Evolutionary conservation across 2,113 vertebrate species (phyloP).

Genomic region (Vireo altiloquus): DNA sequence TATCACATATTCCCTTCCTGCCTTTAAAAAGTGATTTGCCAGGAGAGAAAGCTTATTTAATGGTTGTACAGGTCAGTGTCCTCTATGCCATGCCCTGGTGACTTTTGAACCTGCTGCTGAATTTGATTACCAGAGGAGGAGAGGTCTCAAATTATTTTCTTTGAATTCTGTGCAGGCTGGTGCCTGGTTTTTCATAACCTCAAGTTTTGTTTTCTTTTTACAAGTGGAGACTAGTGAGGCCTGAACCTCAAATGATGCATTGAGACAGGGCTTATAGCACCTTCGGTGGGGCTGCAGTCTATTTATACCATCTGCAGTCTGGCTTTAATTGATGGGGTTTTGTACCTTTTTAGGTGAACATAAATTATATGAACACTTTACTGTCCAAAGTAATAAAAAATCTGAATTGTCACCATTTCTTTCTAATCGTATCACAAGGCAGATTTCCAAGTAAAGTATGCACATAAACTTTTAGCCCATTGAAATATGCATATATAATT

Average conservation of each 20-base stretch:
- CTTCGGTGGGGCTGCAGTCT: background rate
- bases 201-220: background rate
- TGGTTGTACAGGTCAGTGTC: background rate
- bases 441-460: constrained; percentile 40
- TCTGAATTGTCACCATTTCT: constrained; percentile 40
- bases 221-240: background rate
- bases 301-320: background rate
- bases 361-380: constrained; percentile 35
- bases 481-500: constrained; percentile 68
- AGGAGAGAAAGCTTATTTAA: background rate
- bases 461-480: constrained; percentile 48
- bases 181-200: background rate
- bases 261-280: background rate
- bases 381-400: constrained; percentile 45
- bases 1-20: background rate
- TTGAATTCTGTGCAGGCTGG: background rate
- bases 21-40: background rate
- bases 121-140: background rate
- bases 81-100: background rate
- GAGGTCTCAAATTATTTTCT: background rate
- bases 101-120: background rate
- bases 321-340: constrained; percentile 1
- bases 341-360: constrained; percentile 28
- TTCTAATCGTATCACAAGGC: constrained; percentile 16
- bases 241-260: background rate